Evolutionary conservation across 2,888 invertebrate species (phyloP), one percentile per base, ranked within the genome.

Genomic region (Zygaena filipendulae): DNA sequence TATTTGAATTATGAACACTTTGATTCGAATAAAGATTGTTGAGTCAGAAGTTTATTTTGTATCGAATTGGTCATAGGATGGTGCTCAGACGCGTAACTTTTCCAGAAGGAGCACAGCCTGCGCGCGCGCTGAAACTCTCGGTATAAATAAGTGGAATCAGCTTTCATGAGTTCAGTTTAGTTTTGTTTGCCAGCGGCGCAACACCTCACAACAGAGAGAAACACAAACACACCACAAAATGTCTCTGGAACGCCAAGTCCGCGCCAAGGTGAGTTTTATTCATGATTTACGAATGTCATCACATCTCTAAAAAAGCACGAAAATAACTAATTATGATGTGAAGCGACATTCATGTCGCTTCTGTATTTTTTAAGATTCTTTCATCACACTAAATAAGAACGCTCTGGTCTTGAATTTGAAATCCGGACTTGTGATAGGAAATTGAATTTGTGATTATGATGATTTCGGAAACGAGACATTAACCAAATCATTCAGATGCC

Each of bases 161-260:
- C 53, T 62, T 64, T 59, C 69, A 71, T 64, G 61, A 75, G 63
- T 74, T 81, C 75, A 80, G 77, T 77, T 74, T 75, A 59, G 52
- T 61, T 51, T 59, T 59, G 75, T 60, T 51, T 50, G 54, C 49
- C 51, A 16, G 49, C 45, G 43, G 49, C 56, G 64, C 56, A 58
- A 52, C 45, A 59, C 57, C 60, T 52, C 57, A 53, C 52, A 52
- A 52, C 52, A 49, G 47, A 46, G 47, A 49, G 36, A 43, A 37
- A 45, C 28, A 51, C 44, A 57, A 53, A 49, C 51, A 39, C 42
- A 54, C 58, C 55, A 60, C 57, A 67, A 80, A 64, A 93, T 93
- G 93, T 92, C 93, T 87, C 86, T 93, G 77, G 92, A 93, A 87
- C 90, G 93, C 81, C 90, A 90, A 86, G 91, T 93, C 81, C 89